phyloP scores from a whole-genome alignment of 2,888 invertebrate genomes.

The Apodemia duryi region DNA sequence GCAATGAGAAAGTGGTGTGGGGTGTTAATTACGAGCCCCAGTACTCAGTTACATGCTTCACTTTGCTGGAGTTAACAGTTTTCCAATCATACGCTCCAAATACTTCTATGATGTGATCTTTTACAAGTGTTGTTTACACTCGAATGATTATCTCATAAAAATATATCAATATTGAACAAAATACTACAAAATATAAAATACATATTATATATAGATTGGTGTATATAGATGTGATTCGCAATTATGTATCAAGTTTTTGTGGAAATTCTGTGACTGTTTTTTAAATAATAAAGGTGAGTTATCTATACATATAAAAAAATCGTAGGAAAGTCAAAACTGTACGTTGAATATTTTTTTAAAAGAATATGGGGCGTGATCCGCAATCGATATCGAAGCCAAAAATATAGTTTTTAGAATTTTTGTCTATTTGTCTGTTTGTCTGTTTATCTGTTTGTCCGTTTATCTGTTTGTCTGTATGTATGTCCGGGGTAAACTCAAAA shows the following conservation, averaged over 20 bases:
- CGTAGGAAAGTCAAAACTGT: too few species aligned
- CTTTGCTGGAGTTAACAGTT: conserved; percentile 11
- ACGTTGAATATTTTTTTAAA: too few species aligned
- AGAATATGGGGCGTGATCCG: too few species aligned
- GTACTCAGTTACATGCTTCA: conserved; percentile 12
- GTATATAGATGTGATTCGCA: not conserved
- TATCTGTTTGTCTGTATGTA: too few species aligned
- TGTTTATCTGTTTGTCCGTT: too few species aligned
- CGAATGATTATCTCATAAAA: not conserved
- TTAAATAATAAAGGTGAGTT: not conserved
- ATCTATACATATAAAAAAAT: too few species aligned
- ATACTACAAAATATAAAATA: not conserved
- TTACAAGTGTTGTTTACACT: not conserved
- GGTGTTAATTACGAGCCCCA: conserved; percentile 8
- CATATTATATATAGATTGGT: not conserved
- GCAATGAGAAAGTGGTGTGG: conserved; percentile 18
- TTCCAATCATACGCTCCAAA: not conserved
- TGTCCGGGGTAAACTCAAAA: too few species aligned
- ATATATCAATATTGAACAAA: not conserved
- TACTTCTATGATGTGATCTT: not conserved
- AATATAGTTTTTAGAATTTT: too few species aligned
- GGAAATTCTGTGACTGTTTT: not conserved
- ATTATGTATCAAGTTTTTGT: not conserved
- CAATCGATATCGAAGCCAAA: too few species aligned
- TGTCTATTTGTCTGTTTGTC: too few species aligned